These are phyloP conservation scores for Amphiprion percula DNA, from an alignment of 2,113 vertebrate genomes.

Conservation along the genomic window DNA sequence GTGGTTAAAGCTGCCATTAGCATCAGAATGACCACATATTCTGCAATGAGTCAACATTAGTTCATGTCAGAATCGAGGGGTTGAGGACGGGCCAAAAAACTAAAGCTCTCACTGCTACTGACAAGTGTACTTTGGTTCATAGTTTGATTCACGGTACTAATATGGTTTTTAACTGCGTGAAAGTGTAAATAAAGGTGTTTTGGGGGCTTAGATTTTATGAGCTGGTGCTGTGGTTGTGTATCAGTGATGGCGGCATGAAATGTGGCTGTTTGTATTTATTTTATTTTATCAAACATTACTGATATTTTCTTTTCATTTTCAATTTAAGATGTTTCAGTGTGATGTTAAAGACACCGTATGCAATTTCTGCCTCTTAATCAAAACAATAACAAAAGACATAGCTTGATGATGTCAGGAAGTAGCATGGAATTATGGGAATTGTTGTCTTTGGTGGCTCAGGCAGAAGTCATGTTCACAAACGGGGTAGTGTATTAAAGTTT, in stretches of 20 bases:
- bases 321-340: too few relatives aligned
- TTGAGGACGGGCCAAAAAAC: conserved; percentile 65
- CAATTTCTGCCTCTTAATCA: too few relatives aligned
- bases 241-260: neutral
- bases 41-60: conserved; percentile 84
- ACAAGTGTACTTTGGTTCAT: conserved; percentile 51
- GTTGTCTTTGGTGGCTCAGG: too few relatives aligned
- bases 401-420: too few relatives aligned
- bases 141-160: conserved; percentile 15
- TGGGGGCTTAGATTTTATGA: neutral
- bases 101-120: conserved; percentile 32
- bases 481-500: too few relatives aligned
- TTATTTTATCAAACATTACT: too few relatives aligned
- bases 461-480: too few relatives aligned
- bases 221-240: neutral
- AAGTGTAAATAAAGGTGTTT: neutral
- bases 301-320: too few relatives aligned
- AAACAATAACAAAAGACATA: too few relatives aligned
- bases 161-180: conserved; percentile 13
- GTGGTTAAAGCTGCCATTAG: conserved; percentile 81
- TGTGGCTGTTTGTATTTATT: too few relatives aligned
- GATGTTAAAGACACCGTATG: too few relatives aligned
- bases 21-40: conserved; percentile 84
- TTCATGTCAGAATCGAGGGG: conserved; percentile 74
- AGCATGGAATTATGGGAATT: too few relatives aligned